Conservation (phyloP, 2,797 vertebrate species). For the Chrysolophus pictus region DNA sequence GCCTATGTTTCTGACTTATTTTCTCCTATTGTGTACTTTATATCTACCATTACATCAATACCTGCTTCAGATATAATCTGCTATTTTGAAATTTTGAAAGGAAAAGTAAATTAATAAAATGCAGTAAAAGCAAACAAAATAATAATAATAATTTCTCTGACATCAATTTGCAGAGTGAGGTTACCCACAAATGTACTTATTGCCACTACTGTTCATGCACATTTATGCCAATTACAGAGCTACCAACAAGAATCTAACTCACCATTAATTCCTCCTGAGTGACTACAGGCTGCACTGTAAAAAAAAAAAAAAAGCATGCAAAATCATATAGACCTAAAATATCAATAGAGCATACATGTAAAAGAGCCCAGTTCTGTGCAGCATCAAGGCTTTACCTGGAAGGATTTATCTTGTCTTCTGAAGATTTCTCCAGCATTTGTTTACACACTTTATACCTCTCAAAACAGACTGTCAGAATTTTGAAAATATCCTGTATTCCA, state of each 20-base stretch:
- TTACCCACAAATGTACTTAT: not conserved
- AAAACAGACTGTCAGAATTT: not conserved
- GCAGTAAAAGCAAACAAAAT: not conserved
- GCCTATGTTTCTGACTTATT: accelerated
- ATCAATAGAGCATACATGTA: not conserved
- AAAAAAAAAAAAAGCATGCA: not conserved
- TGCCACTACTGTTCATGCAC: no score
- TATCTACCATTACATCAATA: not conserved
- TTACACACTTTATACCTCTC: not conserved
- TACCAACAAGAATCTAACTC: not conserved
- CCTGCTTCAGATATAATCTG: not conserved
- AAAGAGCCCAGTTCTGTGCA: not conserved
- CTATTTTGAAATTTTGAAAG: not conserved
- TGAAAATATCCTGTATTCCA: not conserved
- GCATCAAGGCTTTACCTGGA: not conserved
- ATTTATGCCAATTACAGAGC: not conserved
- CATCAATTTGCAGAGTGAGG: not conserved
- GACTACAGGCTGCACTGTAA: not conserved
- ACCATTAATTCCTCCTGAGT: not conserved
- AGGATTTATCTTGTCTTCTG: not conserved
- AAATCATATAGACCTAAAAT: not conserved
- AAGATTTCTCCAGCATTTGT: not conserved
- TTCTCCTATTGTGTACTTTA: not conserved
- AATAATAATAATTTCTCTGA: not conserved
- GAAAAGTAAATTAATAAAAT: not conserved